Evolutionary conservation across 2,797 vertebrate species (phyloP).

Genomic region (Esox masquinongy): DNA sequence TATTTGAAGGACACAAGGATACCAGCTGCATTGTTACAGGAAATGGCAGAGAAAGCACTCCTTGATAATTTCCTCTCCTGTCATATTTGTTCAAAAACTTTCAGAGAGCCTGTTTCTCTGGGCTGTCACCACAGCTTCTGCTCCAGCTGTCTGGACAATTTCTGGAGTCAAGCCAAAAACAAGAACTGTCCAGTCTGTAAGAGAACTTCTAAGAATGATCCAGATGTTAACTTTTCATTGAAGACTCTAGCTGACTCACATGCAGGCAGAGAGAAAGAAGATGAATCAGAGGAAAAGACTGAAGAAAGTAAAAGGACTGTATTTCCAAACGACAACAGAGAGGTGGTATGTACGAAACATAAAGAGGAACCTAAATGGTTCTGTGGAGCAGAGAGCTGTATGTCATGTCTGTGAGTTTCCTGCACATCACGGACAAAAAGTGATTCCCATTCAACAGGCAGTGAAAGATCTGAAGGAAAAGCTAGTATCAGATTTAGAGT

Average conservation of each 20-base stretch:
- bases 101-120: constrained; percentile 22
- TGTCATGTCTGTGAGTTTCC: constrained; percentile 11
- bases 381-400: constrained; percentile 8
- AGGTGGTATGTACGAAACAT: constrained; percentile 1
- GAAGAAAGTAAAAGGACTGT: background rate
- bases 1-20: background rate
- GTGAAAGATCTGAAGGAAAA: background rate
- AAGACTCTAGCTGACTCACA: constrained; percentile 18
- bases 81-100: constrained; percentile 17
- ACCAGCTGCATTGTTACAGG: background rate
- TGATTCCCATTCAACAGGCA: background rate
- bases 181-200: constrained; percentile 20
- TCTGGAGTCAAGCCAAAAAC: constrained; percentile 1
- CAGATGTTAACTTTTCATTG: background rate
- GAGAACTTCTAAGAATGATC: constrained; percentile 3
- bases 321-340: background rate
- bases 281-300: too few species aligned
- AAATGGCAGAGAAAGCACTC: constrained; percentile 10
- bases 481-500: background rate
- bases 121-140: constrained; percentile 31
- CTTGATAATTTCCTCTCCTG: constrained; percentile 5
- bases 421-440: background rate
- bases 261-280: background rate
- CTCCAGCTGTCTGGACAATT: constrained; percentile 7
- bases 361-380: constrained; percentile 8